Evolutionary conservation across 2,113 vertebrate species (phyloP).

Genomic region (Procapra przewalskii): DNA sequence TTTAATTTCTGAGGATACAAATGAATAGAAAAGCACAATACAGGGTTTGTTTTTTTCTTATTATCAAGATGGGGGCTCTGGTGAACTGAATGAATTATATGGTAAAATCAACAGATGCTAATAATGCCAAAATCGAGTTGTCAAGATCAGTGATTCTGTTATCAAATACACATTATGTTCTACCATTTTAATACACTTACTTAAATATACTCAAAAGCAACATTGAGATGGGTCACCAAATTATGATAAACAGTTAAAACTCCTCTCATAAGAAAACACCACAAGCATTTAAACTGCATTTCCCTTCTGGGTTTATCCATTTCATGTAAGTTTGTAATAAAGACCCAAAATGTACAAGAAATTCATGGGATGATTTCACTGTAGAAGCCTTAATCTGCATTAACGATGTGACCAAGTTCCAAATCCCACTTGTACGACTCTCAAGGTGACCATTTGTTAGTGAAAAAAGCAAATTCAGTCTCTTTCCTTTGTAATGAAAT

Average conservation of each 20-base stretch:
- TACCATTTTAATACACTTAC: not conserved
- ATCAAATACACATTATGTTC: not conserved
- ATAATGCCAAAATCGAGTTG: not conserved
- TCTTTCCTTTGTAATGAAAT: conserved; percentile 11
- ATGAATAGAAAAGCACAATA: not conserved
- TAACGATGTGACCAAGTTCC: not conserved
- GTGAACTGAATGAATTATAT: not conserved
- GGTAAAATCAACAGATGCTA: not conserved
- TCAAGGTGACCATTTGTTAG: not conserved
- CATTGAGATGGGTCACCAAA: not conserved
- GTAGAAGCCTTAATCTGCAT: not conserved
- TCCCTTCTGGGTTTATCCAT: not conserved
- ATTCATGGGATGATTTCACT: not conserved
- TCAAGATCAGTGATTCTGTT: not conserved
- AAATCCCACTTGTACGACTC: not conserved
- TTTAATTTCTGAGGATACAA: conserved; percentile 21
- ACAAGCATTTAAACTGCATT: not conserved
- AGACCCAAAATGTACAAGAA: not conserved
- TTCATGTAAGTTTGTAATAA: not conserved
- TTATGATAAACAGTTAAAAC: conserved; percentile 14
- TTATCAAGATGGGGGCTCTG: not conserved
- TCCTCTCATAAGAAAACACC: not conserved
- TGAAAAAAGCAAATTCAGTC: not conserved
- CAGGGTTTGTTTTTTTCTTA: not conserved
- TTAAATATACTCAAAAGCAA: conserved; percentile 20